Conservation (phyloP, 2,113 vertebrate species). For the Pterophyllum scalare region DNA sequence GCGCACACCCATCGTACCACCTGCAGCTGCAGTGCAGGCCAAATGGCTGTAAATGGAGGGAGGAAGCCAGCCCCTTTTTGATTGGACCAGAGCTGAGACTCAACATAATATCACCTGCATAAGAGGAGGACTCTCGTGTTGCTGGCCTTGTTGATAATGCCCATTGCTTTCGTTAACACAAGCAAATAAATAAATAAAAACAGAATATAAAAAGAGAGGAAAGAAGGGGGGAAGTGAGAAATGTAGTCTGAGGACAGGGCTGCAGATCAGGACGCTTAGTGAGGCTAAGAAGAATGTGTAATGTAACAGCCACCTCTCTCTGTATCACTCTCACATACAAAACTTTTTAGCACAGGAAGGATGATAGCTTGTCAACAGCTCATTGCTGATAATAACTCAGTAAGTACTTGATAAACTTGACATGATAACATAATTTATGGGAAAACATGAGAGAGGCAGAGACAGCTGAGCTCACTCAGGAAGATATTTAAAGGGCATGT, state of each 20-base stretch:
- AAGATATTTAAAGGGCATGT: slow-evolving; percentile 36
- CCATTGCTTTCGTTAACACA: slow-evolving; percentile 4
- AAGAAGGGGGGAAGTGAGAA: neutral
- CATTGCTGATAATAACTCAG: slow-evolving; percentile 5
- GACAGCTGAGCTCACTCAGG: neutral
- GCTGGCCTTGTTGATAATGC: slow-evolving; percentile 25
- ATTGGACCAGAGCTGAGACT: slow-evolving; percentile 25
- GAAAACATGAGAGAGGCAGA: neutral
- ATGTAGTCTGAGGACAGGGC: neutral
- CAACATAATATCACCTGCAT: slow-evolving; percentile 28
- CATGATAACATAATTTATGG: neutral
- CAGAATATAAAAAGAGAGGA: neutral
- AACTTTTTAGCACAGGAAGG: slow-evolving; percentile 29
- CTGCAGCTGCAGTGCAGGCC: slow-evolving; percentile 49
- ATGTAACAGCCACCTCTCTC: slow-evolving; percentile 10
- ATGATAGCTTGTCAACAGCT: slow-evolving; percentile 10
- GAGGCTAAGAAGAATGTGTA: slow-evolving; percentile 9
- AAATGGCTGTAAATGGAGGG: slow-evolving; percentile 25
- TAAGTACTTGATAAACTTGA: neutral
- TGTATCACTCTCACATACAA: slow-evolving; percentile 15
- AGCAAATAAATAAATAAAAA: slow-evolving; percentile 7
- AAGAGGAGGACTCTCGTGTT: slow-evolving; percentile 19
- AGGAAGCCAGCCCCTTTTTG: neutral
- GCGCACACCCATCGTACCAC: neutral
- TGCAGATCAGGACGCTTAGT: neutral